A percentile compares a stretch with the other conserved stretches of the same genome.
Conservation (phyloP, 2,797 vertebrate species). For the Toxotes lorentzi region DNA sequence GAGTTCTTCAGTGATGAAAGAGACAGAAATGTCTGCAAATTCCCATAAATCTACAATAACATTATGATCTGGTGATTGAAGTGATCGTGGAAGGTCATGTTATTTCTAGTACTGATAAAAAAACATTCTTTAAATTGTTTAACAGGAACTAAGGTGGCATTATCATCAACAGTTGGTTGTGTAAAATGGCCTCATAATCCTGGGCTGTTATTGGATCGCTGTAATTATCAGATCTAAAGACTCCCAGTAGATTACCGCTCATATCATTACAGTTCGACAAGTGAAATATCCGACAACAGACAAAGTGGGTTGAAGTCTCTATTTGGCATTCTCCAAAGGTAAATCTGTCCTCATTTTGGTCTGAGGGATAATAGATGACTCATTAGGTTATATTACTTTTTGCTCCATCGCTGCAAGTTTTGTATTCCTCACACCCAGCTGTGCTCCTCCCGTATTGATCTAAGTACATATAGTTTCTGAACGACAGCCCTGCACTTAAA, state of each 20-base stretch:
- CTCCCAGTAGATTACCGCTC: slow-evolving; percentile 52
- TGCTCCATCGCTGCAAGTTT: slow-evolving; percentile 9
- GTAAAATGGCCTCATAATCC: slow-evolving; percentile 59
- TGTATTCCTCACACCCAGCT: slow-evolving; percentile 3
- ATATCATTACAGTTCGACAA: slow-evolving; percentile 47
- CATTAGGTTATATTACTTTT: slow-evolving; percentile 23
- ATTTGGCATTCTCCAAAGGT: slow-evolving; percentile 37
- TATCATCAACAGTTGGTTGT: slow-evolving; percentile 40
- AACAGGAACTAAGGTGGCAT: slow-evolving; percentile 30
- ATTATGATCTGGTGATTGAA: slow-evolving; percentile 9
- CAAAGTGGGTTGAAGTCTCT: slow-evolving; percentile 16
- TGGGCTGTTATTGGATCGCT: slow-evolving; percentile 47
- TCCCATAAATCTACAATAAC: slow-evolving; percentile 9
- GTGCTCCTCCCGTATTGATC: slow-evolving; percentile 19
- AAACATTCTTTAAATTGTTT: slow-evolving; percentile 37
- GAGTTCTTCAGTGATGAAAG: neutral
- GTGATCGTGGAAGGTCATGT: slow-evolving; percentile 7
- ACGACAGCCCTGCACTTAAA: slow-evolving; percentile 18
- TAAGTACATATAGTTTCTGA: slow-evolving; percentile 15
- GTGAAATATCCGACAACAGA: slow-evolving; percentile 35
- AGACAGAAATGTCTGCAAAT: neutral
- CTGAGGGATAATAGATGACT: slow-evolving; percentile 27
- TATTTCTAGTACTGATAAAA: slow-evolving; percentile 26
- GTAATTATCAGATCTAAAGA: slow-evolving; percentile 66
- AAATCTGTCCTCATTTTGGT: slow-evolving; percentile 26